These are phyloP conservation scores for Leptosomus discolor DNA, from an alignment of 2,113 vertebrate species.

Conservation along the genomic window DNA sequence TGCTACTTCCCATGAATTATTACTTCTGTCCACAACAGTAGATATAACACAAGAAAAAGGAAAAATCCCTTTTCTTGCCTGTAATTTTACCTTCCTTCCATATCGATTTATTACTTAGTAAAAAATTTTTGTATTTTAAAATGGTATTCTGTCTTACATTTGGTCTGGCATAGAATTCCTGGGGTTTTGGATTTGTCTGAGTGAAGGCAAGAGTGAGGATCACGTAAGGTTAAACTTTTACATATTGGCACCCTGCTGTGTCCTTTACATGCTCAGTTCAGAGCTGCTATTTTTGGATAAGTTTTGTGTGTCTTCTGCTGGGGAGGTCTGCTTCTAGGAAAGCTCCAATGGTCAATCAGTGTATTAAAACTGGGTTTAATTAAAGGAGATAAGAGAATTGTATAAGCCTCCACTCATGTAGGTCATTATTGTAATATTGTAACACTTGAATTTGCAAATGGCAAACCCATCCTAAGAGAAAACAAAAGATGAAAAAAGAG, in stretches of 20 bases:
- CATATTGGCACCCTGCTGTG: neutral
- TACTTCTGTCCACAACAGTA: neutral
- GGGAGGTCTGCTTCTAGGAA: neutral
- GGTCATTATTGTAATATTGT: neutral
- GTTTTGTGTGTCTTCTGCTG: neutral
- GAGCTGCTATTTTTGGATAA: neutral
- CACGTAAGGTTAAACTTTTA: neutral
- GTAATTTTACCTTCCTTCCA: neutral
- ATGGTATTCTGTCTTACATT: neutral
- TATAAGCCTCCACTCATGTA: neutral
- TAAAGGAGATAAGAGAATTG: neutral
- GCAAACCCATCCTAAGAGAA: neutral
- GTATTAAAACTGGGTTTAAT: neutral
- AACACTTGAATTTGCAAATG: neutral
- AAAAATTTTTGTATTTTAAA: neutral
- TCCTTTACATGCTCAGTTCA: neutral
- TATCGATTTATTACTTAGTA: conserved; percentile 2
- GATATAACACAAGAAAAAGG: neutral
- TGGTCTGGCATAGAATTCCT: neutral
- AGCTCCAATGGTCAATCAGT: neutral
- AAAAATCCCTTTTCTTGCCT: neutral
- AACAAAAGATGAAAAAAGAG: neutral
- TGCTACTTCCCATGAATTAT: neutral
- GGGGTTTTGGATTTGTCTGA: neutral
- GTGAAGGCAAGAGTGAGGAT: neutral